Evolutionary conservation across 1,140 invertebrate species (phyloP), one percentile per base, ranked within the genome.

Genomic region (Mylabris phalerata): DNA sequence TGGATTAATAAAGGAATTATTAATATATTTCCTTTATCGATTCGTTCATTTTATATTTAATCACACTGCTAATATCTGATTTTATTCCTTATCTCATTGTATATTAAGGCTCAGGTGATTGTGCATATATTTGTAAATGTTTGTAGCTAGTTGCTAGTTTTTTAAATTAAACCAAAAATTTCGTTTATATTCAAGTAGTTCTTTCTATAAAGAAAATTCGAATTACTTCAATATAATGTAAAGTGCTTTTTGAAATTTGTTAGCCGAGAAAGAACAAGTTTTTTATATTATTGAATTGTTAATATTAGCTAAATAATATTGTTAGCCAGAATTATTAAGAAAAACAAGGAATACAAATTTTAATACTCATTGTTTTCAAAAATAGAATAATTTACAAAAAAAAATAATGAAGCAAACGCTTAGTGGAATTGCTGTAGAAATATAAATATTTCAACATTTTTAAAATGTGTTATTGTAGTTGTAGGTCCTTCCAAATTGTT

Each of bases 391-490:
- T 5, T 32, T 4, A 32, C 7, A 32, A 32, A 32, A 32, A 32
- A 32, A 32, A 32, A 3, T 7, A 7, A 19, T 19, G 19, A 19
- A 32, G 32, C 32, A 62, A 61, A 51, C 47, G 62, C 62, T 63
- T 63, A 60, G 55, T 63, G 55, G 58, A 55, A 57, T 63, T 40
- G 61, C 61, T 60, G 59, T 55, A 47, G 46, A 60, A 63, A 63
- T 60, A 60, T 60, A 60, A 63, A 63, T 63, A 63, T 63, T 60
- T 60, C 62, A 63, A 63, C 62, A 63, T 57, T 60, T 52, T 50
- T 49, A 32, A 45, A 27, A 55, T 45, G 27, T 63, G 32, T 55
- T 62, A 48, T 58, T 32, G 32, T 32, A 32, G 32, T 62, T 59
- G 48, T 55, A 50, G 50, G 32, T 44, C 43, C n/a, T n/a, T 11